Conservation (phyloP, 2,797 vertebrate genomes). For the Fistularia commersonii region DNA sequence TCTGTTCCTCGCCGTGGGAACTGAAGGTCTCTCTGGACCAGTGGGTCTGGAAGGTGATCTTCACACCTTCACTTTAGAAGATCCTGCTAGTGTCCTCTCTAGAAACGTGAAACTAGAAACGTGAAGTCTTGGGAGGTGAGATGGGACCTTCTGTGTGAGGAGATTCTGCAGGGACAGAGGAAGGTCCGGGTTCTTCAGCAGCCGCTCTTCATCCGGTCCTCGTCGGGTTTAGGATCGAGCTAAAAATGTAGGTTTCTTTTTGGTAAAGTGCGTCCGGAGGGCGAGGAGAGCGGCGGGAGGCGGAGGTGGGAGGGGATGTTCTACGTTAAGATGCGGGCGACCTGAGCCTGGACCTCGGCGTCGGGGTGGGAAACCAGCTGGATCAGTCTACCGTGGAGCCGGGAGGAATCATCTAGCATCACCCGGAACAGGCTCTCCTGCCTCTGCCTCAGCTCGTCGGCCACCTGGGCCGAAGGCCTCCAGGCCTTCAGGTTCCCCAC, state of each 20-base stretch:
- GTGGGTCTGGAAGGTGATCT: too few species aligned
- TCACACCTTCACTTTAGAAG: too few species aligned
- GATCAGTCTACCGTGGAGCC: slow-evolving; percentile 79
- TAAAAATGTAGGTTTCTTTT: slow-evolving; percentile 23
- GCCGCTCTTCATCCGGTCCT: too few species aligned
- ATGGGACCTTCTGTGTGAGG: too few species aligned
- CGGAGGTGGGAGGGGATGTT: slow-evolving; percentile 3
- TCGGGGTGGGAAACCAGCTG: slow-evolving; percentile 82
- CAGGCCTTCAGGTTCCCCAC: slow-evolving; percentile 83
- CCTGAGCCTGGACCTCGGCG: slow-evolving; percentile 82
- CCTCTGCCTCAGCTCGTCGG: slow-evolving; percentile 61
- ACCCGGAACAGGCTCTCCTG: slow-evolving; percentile 82
- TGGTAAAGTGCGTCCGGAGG: slow-evolving; percentile 35
- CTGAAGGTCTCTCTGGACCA: too few species aligned
- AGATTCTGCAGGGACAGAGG: too few species aligned
- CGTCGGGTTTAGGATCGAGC: too few species aligned
- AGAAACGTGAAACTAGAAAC: too few species aligned
- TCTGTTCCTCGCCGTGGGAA: too few species aligned
- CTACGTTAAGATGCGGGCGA: slow-evolving; percentile 80
- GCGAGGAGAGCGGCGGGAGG: slow-evolving; percentile 4
- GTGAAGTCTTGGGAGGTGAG: too few species aligned
- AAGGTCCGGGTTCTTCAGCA: too few species aligned
- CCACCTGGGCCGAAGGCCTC: slow-evolving; percentile 64
- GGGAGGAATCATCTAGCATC: slow-evolving; percentile 78
- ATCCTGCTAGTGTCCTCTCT: too few species aligned